Evolutionary conservation across 1,140 invertebrate genomes (phyloP).

Genomic region (Lanistes nyassanus): DNA sequence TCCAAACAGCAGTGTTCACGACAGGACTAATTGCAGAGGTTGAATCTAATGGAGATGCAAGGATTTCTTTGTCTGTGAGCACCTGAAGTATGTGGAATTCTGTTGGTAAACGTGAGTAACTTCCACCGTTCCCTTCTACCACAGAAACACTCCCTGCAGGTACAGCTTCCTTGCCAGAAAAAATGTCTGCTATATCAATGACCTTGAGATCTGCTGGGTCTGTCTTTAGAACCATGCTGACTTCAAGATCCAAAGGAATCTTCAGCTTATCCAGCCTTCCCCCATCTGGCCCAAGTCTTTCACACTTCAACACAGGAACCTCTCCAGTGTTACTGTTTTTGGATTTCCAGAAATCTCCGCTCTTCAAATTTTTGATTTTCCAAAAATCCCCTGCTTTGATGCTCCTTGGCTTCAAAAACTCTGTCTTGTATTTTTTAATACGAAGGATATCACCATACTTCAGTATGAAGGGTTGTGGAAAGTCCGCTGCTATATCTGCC

Average conservation of each 20-base stretch:
- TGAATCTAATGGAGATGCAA: constrained; percentile 18
- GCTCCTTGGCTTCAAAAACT: constrained; percentile 21
- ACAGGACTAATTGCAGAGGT: constrained; percentile 20
- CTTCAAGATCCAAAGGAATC: constrained; percentile 37
- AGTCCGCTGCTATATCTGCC: constrained; percentile 46
- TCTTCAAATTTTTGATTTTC: constrained; percentile 7
- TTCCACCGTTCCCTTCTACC: constrained; percentile 17
- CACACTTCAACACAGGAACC: constrained; percentile 25
- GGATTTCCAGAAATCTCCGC: constrained; percentile 10
- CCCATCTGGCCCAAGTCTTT: constrained; percentile 20
- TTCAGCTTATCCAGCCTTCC: constrained; percentile 22
- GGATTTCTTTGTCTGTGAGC: constrained; percentile 20
- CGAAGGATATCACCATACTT: constrained; percentile 40
- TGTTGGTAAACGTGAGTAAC: constrained; percentile 17
- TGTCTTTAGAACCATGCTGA: constrained; percentile 23
- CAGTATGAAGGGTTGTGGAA: constrained; percentile 46
- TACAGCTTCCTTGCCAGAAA: constrained; percentile 15
- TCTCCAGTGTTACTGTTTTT: constrained; percentile 19
- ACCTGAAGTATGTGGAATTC: constrained; percentile 15
- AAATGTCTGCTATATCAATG: constrained; percentile 25
- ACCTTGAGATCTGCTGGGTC: constrained; percentile 16
- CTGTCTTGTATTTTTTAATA: constrained; percentile 22
- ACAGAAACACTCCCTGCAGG: constrained; percentile 28
- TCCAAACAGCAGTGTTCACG: constrained; percentile 14
- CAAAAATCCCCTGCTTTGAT: background rate